Base-by-base conservation (phyloP, 2,797 vertebrate genomes). In the Enteromius mattozi region DNA sequence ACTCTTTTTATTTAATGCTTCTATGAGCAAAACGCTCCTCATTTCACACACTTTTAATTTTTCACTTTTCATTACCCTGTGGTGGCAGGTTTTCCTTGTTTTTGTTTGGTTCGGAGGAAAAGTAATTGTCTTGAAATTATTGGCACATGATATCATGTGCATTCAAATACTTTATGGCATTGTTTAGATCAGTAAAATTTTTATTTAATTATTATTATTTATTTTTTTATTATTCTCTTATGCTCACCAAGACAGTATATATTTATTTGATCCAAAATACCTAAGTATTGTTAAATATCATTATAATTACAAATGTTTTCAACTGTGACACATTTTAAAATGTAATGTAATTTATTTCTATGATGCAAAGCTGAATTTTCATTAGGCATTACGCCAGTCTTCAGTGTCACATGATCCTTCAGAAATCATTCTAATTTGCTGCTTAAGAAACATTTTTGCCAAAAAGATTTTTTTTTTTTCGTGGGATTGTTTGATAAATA, bases 1-100 rank as follows among this genome's bases (percentile, higher is more conserved):
- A 68, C 30, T n/a, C 3, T 45, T 74, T 74, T 82, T 82, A 76
- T 68, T 68, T 83, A 40, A 76, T 68, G 45, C 45, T 83, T 45
- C 59, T 76, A 3, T 76, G 61, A 54, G 81, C 45, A 14, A 74
- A 74, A 35, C 0, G 19, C 17, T 68, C 37, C 78, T 68, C 30
- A 80, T 80, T 80, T 51, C 63, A 68, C 78, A 79, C 59, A 4
- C 40, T 47, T 79, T 65, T 47, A 47, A 78, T 78, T 74, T 49
- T 47, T 61, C 54, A n/a, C 54, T 33, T 72, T 49, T 72, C 80
- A 24, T 72, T 74, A 19, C 8, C 80, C 16, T 33, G 33, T 3
- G 24, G 1, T 1, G 19, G 14, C 2, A 7, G 13, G 45, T 33
- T 68, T 40, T 68, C 45, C 19, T 54, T n/a, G 78, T 68, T 33